Percentiles rank a stretch among this genome's conserved stretches.
These are phyloP conservation scores for Leucophenga varia DNA, from an alignment of 1,140 invertebrate species.

Conservation along the genomic window DNA sequence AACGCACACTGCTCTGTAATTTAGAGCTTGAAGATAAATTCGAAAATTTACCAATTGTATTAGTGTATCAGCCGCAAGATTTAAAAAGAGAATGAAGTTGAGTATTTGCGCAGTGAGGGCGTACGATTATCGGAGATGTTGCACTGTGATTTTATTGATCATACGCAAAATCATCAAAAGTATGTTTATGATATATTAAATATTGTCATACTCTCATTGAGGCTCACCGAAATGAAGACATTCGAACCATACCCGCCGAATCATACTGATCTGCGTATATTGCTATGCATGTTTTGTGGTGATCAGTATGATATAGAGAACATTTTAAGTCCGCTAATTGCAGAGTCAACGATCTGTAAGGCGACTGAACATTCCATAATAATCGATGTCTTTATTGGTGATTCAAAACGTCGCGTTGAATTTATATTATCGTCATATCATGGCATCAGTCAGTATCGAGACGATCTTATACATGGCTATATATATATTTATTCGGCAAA, in stretches of 20 bases:
- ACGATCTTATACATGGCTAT: constrained; percentile 93
- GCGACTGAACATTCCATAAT: constrained; percentile 85
- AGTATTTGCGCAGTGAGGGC: constrained; percentile 83
- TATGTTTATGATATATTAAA: constrained; percentile 55
- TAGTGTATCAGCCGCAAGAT: constrained; percentile 86
- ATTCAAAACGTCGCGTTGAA: constrained; percentile 86
- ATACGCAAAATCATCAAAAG: constrained; percentile 55
- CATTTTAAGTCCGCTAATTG: constrained; percentile 83
- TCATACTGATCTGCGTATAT: constrained; percentile 67
- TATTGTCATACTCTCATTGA: constrained; percentile 49
- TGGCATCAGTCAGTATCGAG: constrained; percentile 86
- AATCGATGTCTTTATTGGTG: constrained; percentile 87
- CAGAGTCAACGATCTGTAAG: constrained; percentile 84
- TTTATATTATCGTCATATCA: constrained; percentile 95
- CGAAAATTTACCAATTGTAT: constrained; percentile 84
- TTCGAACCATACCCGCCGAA: constrained; percentile 54
- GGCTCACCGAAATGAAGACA: constrained; percentile 49
- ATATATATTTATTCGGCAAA: constrained; percentile 95
- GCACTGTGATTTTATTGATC: constrained; percentile 54
- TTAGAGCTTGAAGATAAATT: constrained; percentile 84
- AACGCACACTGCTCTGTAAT: constrained; percentile 89
- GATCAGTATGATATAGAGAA: constrained; percentile 91
- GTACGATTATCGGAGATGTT: constrained; percentile 86
- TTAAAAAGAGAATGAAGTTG: constrained; percentile 79
- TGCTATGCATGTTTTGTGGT: constrained; percentile 97